phyloP scores from a whole-genome alignment of 2,113 vertebrate genomes.

The Clupea harengus region DNA sequence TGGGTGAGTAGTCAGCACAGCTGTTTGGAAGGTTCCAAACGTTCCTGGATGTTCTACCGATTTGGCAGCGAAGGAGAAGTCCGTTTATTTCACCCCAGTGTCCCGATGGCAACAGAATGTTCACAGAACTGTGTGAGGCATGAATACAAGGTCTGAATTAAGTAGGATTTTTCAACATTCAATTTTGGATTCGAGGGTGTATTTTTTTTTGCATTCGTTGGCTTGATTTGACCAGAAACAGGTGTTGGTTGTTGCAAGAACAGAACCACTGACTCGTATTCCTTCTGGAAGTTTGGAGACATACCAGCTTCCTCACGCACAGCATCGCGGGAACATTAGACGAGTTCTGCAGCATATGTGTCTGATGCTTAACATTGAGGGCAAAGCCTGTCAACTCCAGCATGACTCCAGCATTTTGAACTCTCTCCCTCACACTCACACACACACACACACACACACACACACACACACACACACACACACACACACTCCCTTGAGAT shows the following conservation, averaged over 20 bases:
- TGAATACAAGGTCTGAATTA: background rate
- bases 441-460: too few relatives aligned
- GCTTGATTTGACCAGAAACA: background rate
- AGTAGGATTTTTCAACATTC: background rate
- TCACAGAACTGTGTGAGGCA: background rate
- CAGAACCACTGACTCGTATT: background rate
- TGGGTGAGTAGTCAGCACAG: constrained; percentile 16
- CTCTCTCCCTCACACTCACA: background rate
- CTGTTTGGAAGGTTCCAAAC: constrained; percentile 12
- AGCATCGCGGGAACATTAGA: background rate
- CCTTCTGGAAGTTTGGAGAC: background rate
- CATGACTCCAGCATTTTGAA: constrained; percentile 1
- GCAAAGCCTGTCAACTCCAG: background rate
- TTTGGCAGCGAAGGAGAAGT: background rate
- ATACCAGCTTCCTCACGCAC: background rate
- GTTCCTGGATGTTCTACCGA: constrained; percentile 24
- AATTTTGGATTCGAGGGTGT: constrained; percentile 1
- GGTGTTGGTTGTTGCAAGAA: background rate
- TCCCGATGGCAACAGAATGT: background rate
- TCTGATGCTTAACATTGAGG: background rate
- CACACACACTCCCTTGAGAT: background rate
- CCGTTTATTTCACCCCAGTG: background rate
- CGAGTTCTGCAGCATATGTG: background rate
- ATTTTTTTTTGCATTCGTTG: background rate
- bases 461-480: too few relatives aligned